phyloP scores from a whole-genome alignment of 2,113 vertebrate genomes.

The Nycticebus coucang region DNA sequence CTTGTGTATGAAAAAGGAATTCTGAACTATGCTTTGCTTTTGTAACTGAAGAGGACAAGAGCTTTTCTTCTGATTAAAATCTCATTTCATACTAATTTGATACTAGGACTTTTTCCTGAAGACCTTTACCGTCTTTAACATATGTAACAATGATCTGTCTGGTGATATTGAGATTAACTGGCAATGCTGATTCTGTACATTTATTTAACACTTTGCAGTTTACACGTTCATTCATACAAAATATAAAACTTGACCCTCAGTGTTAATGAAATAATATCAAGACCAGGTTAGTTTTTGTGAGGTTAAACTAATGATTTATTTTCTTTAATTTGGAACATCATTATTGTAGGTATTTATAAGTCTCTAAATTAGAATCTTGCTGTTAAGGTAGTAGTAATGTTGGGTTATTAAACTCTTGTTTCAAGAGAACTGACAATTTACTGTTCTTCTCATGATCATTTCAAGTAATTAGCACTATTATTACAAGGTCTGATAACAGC shows the following conservation, averaged over 20 bases:
- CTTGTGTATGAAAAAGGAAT: not conserved
- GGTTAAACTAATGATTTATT: constrained; percentile 26
- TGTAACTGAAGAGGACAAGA: constrained; percentile 41
- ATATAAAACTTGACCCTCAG: not conserved
- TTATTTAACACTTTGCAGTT: constrained; percentile 6
- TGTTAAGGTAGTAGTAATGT: constrained; percentile 52
- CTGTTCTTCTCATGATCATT: not conserved
- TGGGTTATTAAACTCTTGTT: constrained; percentile 48
- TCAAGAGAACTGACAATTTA: constrained; percentile 52
- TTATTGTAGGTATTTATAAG: constrained; percentile 37
- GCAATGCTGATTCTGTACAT: not conserved
- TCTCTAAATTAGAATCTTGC: constrained; percentile 62
- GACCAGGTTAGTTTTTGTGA: constrained; percentile 41
- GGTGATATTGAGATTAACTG: not conserved
- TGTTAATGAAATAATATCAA: constrained; percentile 47
- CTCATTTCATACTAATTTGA: constrained; percentile 58
- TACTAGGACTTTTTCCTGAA: constrained; percentile 31
- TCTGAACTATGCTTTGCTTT: constrained; percentile 57
- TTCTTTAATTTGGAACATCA: constrained; percentile 53
- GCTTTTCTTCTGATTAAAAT: constrained; percentile 56
- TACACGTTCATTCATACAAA: not conserved
- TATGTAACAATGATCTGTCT: not conserved
- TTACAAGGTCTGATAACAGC: constrained; percentile 10
- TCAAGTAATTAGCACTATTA: constrained; percentile 65
- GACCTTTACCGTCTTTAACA: not conserved